A percentile compares a stretch with the other conserved stretches of the same genome.
phyloP scores from a whole-genome alignment of 2,888 invertebrate genomes.

The Herminia tarsipennalis region DNA sequence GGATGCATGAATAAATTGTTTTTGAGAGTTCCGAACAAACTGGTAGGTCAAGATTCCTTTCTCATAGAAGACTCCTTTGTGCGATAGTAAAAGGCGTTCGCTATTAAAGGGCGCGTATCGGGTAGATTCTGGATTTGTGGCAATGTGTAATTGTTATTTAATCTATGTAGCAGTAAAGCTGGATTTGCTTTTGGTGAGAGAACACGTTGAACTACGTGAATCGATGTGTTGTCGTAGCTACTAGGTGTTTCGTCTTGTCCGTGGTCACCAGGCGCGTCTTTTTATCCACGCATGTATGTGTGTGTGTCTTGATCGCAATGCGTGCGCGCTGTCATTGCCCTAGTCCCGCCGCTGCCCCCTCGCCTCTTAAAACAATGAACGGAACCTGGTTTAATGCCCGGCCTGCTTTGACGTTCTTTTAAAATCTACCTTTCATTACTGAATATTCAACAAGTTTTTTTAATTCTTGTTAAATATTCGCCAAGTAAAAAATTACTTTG shows the following conservation, averaged over 20 bases:
- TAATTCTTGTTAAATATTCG: no score
- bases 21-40: conserved; percentile 79
- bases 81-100: conserved; percentile 79
- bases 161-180: conserved; percentile 45
- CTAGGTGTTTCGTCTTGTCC: conserved; percentile 27
- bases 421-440: conserved; percentile 38
- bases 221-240: background rate
- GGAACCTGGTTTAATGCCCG: conserved; percentile 66
- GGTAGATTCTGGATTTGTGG: conserved; percentile 63
- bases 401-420: conserved; percentile 37
- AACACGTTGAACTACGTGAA: conserved; percentile 14
- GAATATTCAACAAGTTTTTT: conserved; percentile 25
- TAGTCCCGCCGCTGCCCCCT: conserved; percentile 54
- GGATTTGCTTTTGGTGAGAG: conserved; percentile 33
- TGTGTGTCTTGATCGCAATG: conserved; percentile 66
- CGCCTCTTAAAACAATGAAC: conserved; percentile 71
- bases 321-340: conserved; percentile 76
- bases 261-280: conserved; percentile 49
- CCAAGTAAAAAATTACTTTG: no score
- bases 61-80: conserved; percentile 83
- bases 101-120: conserved; percentile 79
- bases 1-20: conserved; percentile 84
- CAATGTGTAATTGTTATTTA: conserved; percentile 61
- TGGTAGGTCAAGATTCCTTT: conserved; percentile 85
- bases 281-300: conserved; percentile 33